Evolutionary conservation across 1,140 invertebrate species (phyloP).

Genomic region (Argopecten irradians): DNA sequence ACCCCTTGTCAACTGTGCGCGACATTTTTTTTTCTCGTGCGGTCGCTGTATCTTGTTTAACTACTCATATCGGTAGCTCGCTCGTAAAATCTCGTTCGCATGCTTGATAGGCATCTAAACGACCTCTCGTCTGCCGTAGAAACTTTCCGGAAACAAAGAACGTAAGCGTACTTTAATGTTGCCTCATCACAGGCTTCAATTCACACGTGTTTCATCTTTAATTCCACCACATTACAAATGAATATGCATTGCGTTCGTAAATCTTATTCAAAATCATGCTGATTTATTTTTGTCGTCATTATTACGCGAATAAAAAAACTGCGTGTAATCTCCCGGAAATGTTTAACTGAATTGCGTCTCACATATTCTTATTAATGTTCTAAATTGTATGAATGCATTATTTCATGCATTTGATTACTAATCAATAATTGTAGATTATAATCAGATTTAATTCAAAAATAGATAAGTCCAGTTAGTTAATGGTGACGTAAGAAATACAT

Average conservation of each 20-base stretch:
- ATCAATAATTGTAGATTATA: too few species aligned
- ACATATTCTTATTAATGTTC: neutral
- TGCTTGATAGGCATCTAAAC: constrained; percentile 9
- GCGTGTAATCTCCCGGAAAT: neutral
- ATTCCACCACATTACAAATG: neutral
- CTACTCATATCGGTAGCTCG: neutral
- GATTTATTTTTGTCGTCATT: neutral
- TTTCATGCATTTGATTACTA: too few species aligned
- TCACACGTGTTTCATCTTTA: constrained; percentile 21
- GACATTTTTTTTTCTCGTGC: neutral
- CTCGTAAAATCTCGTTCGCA: neutral
- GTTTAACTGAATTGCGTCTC: neutral
- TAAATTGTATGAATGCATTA: too few species aligned
- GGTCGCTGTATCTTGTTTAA: neutral
- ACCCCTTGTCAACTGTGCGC: neutral
- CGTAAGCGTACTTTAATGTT: constrained; percentile 7
- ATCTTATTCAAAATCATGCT: neutral
- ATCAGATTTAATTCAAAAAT: too few species aligned
- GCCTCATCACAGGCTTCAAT: neutral
- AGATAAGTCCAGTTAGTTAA: too few species aligned
- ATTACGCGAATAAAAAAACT: neutral
- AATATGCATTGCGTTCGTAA: neutral
- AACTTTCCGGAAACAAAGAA: neutral
- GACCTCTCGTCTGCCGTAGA: neutral
- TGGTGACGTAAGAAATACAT: too few species aligned